Conservation (phyloP, 1,140 invertebrate genomes). For the Cataglyphis hispanica region DNA sequence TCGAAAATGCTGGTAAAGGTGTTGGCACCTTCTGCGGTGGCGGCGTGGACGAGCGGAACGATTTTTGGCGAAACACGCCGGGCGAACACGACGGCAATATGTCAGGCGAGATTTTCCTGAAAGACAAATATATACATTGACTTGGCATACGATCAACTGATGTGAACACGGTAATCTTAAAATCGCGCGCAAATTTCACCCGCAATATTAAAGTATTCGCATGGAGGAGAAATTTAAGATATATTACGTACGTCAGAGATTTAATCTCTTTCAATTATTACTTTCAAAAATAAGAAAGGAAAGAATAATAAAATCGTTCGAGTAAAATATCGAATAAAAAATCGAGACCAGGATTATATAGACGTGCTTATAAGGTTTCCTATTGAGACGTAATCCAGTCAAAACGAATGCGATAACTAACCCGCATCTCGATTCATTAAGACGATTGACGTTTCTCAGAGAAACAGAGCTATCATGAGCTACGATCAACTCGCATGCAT, state of each 20-base stretch:
- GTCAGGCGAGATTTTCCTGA: constrained; percentile 89
- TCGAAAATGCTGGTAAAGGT: background rate
- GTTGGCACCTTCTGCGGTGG: background rate
- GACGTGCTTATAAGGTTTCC: constrained; percentile 32
- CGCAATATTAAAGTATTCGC: background rate
- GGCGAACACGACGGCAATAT: constrained; percentile 88
- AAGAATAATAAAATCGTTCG: background rate
- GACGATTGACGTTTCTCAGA: constrained; percentile 58
- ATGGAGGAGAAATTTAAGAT: background rate
- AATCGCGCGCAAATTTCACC: too few species aligned
- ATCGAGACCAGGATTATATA: background rate
- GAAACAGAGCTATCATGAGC: constrained; percentile 34
- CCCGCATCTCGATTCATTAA: constrained; percentile 64
- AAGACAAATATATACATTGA: background rate
- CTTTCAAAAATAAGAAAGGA: background rate
- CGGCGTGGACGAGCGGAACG: constrained; percentile 83
- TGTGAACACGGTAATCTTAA: background rate
- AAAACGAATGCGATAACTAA: constrained; percentile 50
- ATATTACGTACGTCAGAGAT: background rate
- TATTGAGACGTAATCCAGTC: constrained; percentile 49
- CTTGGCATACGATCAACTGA: background rate
- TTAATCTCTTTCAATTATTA: too few species aligned
- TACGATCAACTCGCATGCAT: background rate
- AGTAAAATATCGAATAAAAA: too few species aligned
- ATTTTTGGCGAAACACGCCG: constrained; percentile 89